Base-by-base conservation (phyloP, 2,797 vertebrate genomes). In the Anabacerthia variegaticeps region DNA sequence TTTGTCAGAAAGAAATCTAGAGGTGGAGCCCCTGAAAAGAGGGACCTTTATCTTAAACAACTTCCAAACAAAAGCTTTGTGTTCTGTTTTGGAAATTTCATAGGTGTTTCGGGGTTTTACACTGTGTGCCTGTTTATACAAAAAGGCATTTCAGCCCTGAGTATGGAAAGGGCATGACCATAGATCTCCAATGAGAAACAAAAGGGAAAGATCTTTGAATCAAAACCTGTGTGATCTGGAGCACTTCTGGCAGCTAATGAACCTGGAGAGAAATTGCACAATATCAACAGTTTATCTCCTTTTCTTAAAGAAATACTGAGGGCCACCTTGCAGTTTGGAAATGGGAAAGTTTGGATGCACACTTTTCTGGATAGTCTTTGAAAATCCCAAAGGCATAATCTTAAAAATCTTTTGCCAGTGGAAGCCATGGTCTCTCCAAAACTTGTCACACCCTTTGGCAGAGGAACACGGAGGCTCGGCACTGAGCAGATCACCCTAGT, bases 381-480 rank as follows among this genome's bases (percentile, higher is more conserved):
- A 78, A 91, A 88, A 78, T 86, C 82, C 73, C 85, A 56, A 44
- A 48, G 0, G 76, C 34, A 24, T 92, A 85, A 92, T 94, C 22
- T 39, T 52, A 52, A 78, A 87, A 59, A 52, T 15, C 28, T 43
- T 75, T 93, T 95, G 93, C 74, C 83, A 92, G 24, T 84, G 54
- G 73, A 91, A 92, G 67, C 36, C 8, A 7, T 71, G 75, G 71
- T 86, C 0, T 0, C 66, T 88, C 62, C 82, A 75, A 66, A 90
- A 30, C 61, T 48, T 68, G 67, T 84, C 80, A 87, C 93, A 80
- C 83, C 83, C 91, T 81, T 91, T 88, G 85, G 74, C 93, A 93
- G 41, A 37, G 44, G 24, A 28, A 15, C 3, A 5, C 0, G 0
- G 74, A 79, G 51, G 27, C 71, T 79, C 2, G 0, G 67, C 66